phyloP scores from a whole-genome alignment of 2,888 invertebrate genomes.

The Zygogramma bicolorata region DNA sequence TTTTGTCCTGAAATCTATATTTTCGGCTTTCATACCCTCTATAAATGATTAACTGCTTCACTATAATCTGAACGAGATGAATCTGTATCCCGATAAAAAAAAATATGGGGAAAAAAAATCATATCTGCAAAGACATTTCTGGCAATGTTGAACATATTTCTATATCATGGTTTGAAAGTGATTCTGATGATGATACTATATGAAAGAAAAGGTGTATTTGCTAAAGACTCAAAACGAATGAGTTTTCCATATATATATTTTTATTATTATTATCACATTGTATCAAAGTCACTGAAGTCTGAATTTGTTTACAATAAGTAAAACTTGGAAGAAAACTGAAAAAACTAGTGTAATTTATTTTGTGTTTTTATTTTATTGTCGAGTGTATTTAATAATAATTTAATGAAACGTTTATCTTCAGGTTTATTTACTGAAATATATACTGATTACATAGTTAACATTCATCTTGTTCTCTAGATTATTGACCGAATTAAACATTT shows the following conservation, averaged over 20 bases:
- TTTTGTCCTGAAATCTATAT: too few relatives aligned
- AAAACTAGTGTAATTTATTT: conserved; percentile 31
- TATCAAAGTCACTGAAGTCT: conserved; percentile 53
- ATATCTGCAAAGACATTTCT: too few relatives aligned
- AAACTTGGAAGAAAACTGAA: conserved; percentile 22
- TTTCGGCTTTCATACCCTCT: too few relatives aligned
- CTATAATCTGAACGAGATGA: too few relatives aligned
- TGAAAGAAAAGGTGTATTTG: not conserved
- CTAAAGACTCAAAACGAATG: conserved; percentile 1
- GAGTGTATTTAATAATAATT: conserved; percentile 50
- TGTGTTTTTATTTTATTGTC: conserved; percentile 42
- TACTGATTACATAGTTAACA: conserved; percentile 57
- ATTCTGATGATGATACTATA: too few relatives aligned
- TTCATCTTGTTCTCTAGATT: conserved; percentile 52
- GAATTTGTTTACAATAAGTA: conserved; percentile 30
- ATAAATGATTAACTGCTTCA: too few relatives aligned
- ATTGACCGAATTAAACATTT: conserved; percentile 57
- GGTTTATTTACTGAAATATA: conserved; percentile 56
- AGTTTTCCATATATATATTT: conserved; percentile 9
- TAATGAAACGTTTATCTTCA: conserved; percentile 51
- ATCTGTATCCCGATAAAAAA: too few relatives aligned
- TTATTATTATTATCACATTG: conserved; percentile 53
- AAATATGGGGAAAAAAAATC: too few relatives aligned
- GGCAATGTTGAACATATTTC: too few relatives aligned
- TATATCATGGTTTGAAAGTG: too few relatives aligned